Conservation (phyloP, 2,797 vertebrate genomes). For the Naso thynnoides region DNA sequence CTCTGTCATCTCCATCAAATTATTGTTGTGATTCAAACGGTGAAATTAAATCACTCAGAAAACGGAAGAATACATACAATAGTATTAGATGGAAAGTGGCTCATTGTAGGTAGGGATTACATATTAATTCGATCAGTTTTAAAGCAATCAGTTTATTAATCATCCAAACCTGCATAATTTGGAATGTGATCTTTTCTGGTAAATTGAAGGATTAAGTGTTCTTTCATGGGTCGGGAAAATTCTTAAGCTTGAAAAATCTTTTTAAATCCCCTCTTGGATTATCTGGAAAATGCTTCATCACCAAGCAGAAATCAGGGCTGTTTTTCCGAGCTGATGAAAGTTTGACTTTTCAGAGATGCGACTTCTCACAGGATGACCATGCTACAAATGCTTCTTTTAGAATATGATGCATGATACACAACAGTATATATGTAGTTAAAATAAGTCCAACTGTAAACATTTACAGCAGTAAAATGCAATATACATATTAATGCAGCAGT, state of each 20-base stretch:
- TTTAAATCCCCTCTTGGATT: neutral
- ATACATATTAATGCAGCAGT: neutral
- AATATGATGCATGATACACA: neutral
- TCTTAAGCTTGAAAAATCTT: neutral
- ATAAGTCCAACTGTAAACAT: neutral
- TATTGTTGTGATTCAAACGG: neutral
- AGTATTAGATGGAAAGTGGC: neutral
- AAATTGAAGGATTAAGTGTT: neutral
- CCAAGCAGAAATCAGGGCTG: neutral
- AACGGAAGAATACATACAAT: neutral
- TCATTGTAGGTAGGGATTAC: neutral
- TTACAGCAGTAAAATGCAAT: neutral
- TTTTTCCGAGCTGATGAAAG: neutral
- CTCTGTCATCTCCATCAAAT: neutral
- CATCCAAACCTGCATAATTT: neutral
- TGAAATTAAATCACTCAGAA: neutral
- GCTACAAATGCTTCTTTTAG: neutral
- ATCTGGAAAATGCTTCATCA: neutral
- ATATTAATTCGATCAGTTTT: neutral
- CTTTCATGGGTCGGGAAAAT: neutral
- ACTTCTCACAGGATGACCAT: neutral
- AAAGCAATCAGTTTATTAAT: slow-evolving; percentile 3
- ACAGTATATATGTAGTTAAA: neutral
- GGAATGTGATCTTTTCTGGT: neutral
- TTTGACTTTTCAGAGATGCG: neutral